phyloP scores from a whole-genome alignment of 2,888 invertebrate genomes.

The Torymus auratus region DNA sequence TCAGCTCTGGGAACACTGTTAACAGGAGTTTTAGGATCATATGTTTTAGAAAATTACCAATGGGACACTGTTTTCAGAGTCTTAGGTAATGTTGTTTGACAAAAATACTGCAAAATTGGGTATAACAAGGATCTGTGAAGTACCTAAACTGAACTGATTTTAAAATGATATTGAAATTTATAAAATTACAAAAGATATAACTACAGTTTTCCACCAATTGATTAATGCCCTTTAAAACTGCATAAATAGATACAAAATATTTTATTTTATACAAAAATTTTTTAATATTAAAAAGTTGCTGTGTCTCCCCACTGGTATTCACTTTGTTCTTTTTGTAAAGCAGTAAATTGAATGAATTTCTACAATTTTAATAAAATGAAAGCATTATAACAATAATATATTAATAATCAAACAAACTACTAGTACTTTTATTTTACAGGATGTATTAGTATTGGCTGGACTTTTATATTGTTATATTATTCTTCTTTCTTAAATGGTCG shows the following conservation, averaged over 20 bases:
- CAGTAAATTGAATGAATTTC: too few species aligned
- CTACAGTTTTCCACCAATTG: neutral
- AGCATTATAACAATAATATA: too few species aligned
- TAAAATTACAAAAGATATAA: neutral
- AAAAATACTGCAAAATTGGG: too few species aligned
- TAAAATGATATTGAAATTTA: constrained; percentile 23
- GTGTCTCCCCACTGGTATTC: too few species aligned
- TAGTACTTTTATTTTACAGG: constrained; percentile 67
- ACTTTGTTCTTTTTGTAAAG: too few species aligned
- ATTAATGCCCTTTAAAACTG: too few species aligned
- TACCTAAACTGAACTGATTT: too few species aligned
- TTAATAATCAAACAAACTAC: neutral
- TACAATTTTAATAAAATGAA: too few species aligned
- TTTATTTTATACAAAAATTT: neutral
- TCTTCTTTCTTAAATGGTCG: constrained; percentile 62
- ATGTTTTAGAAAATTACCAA: constrained; percentile 81
- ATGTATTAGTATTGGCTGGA: constrained; percentile 80
- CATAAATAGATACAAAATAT: too few species aligned
- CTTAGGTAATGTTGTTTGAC: constrained; percentile 76
- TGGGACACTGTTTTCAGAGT: constrained; percentile 83
- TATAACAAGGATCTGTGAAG: too few species aligned
- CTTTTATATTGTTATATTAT: constrained; percentile 78
- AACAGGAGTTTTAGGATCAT: constrained; percentile 83
- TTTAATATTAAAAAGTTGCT: neutral
- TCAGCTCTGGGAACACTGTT: constrained; percentile 81